Evolutionary conservation across 2,888 invertebrate species (phyloP).

Genomic region (Chymomyza caudatula): DNA sequence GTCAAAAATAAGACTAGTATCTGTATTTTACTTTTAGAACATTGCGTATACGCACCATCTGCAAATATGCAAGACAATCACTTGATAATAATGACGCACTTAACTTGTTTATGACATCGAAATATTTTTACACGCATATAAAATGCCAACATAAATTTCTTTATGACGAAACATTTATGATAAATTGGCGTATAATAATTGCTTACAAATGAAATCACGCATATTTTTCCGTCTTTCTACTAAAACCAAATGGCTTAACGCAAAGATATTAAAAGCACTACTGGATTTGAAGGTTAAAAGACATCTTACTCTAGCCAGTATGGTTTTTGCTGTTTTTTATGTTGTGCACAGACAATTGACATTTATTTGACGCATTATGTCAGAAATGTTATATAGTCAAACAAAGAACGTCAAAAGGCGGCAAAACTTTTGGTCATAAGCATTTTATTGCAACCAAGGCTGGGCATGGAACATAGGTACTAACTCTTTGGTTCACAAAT

Average conservation of each 20-base stretch:
- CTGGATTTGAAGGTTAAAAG: neutral
- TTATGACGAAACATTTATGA: conserved; percentile 52
- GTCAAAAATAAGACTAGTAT: neutral
- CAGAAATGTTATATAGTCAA: conserved; percentile 16
- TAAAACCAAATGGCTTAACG: conserved; percentile 19
- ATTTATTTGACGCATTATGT: conserved; percentile 35
- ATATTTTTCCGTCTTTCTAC: neutral
- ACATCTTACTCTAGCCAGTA: neutral
- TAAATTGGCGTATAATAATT: conserved; percentile 61
- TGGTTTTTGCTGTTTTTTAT: conserved; percentile 27
- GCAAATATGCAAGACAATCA: neutral
- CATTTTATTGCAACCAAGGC: neutral
- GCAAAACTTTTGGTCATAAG: conserved; percentile 25
- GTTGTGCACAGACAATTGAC: conserved; percentile 52
- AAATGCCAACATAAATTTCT: conserved; percentile 56
- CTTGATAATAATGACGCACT: conserved; percentile 34
- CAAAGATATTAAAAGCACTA: conserved; percentile 26
- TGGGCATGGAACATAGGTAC: too few relatives aligned
- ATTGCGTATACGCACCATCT: neutral
- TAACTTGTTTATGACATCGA: conserved; percentile 43
- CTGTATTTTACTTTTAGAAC: neutral
- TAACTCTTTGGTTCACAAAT: too few relatives aligned
- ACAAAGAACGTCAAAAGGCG: conserved; percentile 35
- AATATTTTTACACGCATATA: conserved; percentile 42
- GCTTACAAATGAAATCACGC: conserved; percentile 42